These are phyloP conservation scores for Drosophila austrosaltans DNA, from an alignment of 2,888 invertebrate species.

Conservation along the genomic window DNA sequence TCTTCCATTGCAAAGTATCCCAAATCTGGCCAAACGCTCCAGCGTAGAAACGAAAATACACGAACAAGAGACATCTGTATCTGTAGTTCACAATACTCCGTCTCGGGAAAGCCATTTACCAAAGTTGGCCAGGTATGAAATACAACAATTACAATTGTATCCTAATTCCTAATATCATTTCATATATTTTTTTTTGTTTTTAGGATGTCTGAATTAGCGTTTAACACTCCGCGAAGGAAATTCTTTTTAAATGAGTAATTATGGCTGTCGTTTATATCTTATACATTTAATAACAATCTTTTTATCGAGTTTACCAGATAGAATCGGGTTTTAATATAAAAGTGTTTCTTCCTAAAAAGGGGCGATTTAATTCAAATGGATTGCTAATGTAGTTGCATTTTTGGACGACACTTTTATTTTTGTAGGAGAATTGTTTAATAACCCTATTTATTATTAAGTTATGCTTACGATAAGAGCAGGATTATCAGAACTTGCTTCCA, in stretches of 20 bases:
- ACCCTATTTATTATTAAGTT: not conserved
- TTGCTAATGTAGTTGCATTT: too few relatives aligned
- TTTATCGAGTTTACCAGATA: too few relatives aligned
- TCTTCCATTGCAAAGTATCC: not conserved
- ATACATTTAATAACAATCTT: not conserved
- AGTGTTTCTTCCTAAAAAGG: too few relatives aligned
- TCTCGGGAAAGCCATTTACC: not conserved
- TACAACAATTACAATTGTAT: not conserved
- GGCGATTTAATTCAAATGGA: too few relatives aligned
- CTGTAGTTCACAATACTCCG: not conserved
- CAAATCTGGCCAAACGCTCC: not conserved
- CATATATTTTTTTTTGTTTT: not conserved
- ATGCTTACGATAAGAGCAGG: not conserved
- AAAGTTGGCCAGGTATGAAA: not conserved
- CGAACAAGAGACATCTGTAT: not conserved
- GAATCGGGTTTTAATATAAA: too few relatives aligned
- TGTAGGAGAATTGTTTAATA: too few relatives aligned
- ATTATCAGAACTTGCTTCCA: not conserved
- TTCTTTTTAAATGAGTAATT: not conserved
- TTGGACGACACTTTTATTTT: too few relatives aligned
- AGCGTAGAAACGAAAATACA: not conserved
- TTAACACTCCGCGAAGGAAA: constrained; percentile 7
- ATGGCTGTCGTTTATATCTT: not conserved
- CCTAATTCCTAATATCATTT: not conserved
- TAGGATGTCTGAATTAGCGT: not conserved